Conservation (phyloP, 2,888 invertebrate genomes). For the Eupithecia exiguata region DNA sequence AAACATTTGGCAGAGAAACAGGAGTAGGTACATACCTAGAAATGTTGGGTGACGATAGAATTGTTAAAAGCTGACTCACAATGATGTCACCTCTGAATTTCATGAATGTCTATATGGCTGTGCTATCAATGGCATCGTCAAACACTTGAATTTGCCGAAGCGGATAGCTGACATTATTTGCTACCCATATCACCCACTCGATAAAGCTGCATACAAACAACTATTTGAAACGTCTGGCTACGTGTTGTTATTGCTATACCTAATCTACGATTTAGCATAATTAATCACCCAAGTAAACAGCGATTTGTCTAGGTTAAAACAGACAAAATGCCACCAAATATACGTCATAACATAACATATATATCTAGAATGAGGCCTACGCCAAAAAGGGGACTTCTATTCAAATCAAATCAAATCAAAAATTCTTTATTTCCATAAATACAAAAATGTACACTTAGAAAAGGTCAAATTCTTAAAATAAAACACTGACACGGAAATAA, state of each 20-base stretch:
- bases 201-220: neutral
- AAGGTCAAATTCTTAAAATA: too few species aligned
- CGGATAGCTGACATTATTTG: neutral
- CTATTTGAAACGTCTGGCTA: neutral
- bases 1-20: neutral
- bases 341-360: too few species aligned
- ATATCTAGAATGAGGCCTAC: too few species aligned
- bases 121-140: neutral
- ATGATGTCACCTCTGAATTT: neutral
- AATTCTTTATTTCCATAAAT: too few species aligned
- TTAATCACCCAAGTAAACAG: neutral
- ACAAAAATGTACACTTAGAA: too few species aligned
- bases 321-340: too few species aligned
- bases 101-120: neutral
- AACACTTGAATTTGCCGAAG: neutral
- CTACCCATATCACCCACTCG: neutral
- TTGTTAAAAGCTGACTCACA: neutral
- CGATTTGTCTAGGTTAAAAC: too few species aligned
- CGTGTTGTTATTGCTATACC: neutral
- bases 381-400: too few species aligned
- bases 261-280: neutral
- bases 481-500: too few species aligned
- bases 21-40: neutral
- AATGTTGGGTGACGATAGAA: neutral
- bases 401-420: too few species aligned